These are phyloP conservation scores for Drosophila teissieri DNA, from an alignment of 1,140 invertebrate species.

Conservation along the genomic window DNA sequence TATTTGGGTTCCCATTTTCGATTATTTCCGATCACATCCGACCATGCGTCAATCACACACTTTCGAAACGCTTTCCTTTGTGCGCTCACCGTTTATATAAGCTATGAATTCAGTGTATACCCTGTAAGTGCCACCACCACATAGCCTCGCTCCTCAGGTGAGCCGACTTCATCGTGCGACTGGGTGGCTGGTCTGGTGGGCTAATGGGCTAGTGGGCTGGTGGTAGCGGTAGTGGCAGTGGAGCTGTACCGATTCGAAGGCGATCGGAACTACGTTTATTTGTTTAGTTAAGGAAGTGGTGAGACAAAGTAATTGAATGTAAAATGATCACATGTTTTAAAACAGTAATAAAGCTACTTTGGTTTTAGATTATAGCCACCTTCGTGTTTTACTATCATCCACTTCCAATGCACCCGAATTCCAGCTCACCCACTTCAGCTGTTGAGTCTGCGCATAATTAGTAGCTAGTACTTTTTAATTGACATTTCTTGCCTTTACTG, in stretches of 20 bases:
- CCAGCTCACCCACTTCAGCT: no score
- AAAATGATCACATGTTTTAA: constrained; percentile 70
- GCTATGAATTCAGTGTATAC: constrained; percentile 29
- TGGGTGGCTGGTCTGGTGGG: not conserved
- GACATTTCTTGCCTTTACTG: no score
- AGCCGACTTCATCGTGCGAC: not conserved
- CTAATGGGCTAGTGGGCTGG: not conserved
- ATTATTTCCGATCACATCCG: not conserved
- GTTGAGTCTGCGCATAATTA: no score
- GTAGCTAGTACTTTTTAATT: no score
- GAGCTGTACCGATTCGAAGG: constrained; percentile 13
- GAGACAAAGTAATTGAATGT: constrained; percentile 65
- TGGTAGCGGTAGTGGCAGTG: not conserved
- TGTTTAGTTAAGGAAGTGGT: constrained; percentile 56
- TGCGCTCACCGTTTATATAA: constrained; percentile 18
- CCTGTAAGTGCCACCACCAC: constrained; percentile 32
- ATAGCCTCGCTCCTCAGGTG: constrained; percentile 11
- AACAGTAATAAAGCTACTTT: constrained; percentile 53
- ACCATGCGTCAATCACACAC: constrained; percentile 3
- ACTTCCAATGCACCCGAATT: no score
- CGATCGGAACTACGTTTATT: constrained; percentile 54
- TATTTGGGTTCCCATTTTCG: constrained; percentile 1
- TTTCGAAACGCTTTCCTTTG: constrained; percentile 5
- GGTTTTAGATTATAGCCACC: constrained; percentile 42
- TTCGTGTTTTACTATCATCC: not conserved